These are phyloP conservation scores for Macrostomum cliftonense DNA, from an alignment of 2,888 invertebrate genomes.

Conservation along the genomic window DNA sequence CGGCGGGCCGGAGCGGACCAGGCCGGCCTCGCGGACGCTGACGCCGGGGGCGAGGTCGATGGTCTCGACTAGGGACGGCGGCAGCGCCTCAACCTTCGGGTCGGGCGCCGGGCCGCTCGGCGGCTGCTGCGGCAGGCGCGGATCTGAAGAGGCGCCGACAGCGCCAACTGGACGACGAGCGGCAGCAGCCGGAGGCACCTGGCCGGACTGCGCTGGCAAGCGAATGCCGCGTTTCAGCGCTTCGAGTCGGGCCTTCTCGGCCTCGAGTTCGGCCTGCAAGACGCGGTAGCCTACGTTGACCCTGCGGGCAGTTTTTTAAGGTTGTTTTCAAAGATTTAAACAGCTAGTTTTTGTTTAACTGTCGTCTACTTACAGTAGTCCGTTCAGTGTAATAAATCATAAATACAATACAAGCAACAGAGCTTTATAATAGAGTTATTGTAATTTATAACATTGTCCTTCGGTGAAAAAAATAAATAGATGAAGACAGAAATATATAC, in stretches of 20 bases:
- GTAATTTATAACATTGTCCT: too few relatives aligned
- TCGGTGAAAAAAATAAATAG: too few relatives aligned
- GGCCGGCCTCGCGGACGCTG: slow-evolving; percentile 24
- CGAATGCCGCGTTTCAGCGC: slow-evolving; percentile 23
- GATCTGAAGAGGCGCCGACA: background rate
- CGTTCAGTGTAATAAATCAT: too few relatives aligned
- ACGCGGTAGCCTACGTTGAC: slow-evolving; percentile 25
- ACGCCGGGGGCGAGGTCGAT: slow-evolving; percentile 32
- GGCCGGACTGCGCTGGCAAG: too few relatives aligned
- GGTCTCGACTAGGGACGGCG: slow-evolving; percentile 22
- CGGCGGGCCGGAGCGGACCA: slow-evolving; percentile 26
- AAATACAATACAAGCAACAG: too few relatives aligned
- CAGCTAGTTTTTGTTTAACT: too few relatives aligned
- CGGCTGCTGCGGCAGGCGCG: background rate
- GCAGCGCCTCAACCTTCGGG: background rate
- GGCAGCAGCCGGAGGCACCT: too few relatives aligned
- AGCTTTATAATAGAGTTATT: too few relatives aligned
- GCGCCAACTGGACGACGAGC: too few relatives aligned
- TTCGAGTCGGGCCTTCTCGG: slow-evolving; percentile 26
- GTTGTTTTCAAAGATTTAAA: too few relatives aligned
- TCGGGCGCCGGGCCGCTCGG: background rate
- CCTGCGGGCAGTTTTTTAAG: slow-evolving; percentile 18
- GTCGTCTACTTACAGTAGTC: too few relatives aligned
- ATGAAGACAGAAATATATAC: too few relatives aligned
- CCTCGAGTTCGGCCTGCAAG: slow-evolving; percentile 26